Evolutionary conservation across 2,888 invertebrate genomes (phyloP).

Genomic region (Cephus spinipes): DNA sequence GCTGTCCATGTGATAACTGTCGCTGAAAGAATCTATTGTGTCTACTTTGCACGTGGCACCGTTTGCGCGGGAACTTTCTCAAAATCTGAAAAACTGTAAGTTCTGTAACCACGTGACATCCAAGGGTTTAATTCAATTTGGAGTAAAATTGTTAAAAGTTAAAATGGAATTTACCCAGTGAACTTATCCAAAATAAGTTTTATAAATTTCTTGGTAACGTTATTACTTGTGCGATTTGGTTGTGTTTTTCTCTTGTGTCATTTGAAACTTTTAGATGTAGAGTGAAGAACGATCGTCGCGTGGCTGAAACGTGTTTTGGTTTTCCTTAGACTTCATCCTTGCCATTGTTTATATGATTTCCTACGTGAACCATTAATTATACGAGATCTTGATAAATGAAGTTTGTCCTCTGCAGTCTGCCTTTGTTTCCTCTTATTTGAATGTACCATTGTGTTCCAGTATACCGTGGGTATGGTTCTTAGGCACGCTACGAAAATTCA

Average conservation of each 20-base stretch:
- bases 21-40: background rate
- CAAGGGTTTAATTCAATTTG: background rate
- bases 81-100: background rate
- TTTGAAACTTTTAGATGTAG: background rate
- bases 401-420: background rate
- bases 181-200: background rate
- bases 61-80: background rate
- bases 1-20: background rate
- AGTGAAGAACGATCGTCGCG: background rate
- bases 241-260: background rate
- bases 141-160: background rate
- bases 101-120: background rate
- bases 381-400: background rate
- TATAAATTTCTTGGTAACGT: background rate
- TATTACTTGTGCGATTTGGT: background rate
- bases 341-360: background rate
- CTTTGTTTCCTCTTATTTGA: background rate
- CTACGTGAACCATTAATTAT: slow-evolving; percentile 1
- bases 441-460: background rate
- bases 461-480: background rate
- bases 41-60: background rate
- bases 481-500: background rate
- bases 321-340: background rate
- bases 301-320: background rate
- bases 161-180: background rate